Percentiles rank a stretch among this genome's conserved stretches.
phyloP scores from a whole-genome alignment of 1,140 invertebrate species.

The Antheraea mylitta region DNA sequence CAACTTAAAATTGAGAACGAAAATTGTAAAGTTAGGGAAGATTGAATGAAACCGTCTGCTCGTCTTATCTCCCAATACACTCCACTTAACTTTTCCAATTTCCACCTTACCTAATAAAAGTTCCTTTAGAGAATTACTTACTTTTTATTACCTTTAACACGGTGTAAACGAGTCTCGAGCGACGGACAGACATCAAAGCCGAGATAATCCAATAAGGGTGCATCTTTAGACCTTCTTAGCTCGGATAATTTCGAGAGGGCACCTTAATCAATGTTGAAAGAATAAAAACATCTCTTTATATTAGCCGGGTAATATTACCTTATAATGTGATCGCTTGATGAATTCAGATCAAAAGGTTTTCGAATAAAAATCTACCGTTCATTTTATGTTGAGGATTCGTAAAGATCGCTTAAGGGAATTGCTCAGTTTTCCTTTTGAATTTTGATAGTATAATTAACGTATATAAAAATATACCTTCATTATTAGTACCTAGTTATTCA shows the following conservation, averaged over 20 bases:
- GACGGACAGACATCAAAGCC: constrained; percentile 53
- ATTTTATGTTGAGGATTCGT: neutral
- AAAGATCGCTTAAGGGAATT: neutral
- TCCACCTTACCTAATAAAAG: constrained; percentile 40
- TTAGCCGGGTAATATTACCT: constrained; percentile 29
- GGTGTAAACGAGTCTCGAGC: constrained; percentile 36
- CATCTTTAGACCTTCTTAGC: constrained; percentile 36
- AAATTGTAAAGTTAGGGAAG: constrained; percentile 6
- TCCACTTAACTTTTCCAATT: constrained; percentile 49
- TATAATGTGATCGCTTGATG: constrained; percentile 33
- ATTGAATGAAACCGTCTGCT: constrained; percentile 9
- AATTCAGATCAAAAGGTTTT: constrained; percentile 29
- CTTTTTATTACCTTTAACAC: constrained; percentile 49
- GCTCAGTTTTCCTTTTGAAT: neutral
- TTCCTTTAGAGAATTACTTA: constrained; percentile 45
- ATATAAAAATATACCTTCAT: neutral
- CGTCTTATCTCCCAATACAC: constrained; percentile 30
- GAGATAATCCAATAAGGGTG: constrained; percentile 59
- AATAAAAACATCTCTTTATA: constrained; percentile 36
- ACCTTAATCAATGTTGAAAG: constrained; percentile 47
- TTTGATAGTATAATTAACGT: neutral
- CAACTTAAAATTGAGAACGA: constrained; percentile 7
- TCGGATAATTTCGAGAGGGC: constrained; percentile 37
- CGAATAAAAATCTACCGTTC: neutral
- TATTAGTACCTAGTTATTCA: no score